Conservation (phyloP, 2,113 vertebrate genomes). For the Oryzias celebensis region DNA sequence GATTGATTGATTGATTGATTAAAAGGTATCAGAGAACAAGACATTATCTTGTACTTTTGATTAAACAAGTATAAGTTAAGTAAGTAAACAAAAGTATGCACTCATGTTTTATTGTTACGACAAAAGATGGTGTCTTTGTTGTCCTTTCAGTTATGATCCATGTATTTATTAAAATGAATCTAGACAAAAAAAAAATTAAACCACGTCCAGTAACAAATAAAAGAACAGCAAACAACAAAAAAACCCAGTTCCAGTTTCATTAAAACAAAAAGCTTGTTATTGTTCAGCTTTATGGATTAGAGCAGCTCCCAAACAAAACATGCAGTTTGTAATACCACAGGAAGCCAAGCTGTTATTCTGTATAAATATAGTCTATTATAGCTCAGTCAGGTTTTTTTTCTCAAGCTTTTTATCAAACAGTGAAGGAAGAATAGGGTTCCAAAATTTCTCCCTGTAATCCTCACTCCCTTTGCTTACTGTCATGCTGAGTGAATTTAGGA, state of each 20-base stretch:
- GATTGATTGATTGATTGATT: too few relatives aligned
- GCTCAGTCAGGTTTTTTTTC: slow-evolving; percentile 49
- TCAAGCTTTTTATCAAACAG: slow-evolving; percentile 55
- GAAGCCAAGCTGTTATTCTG: slow-evolving; percentile 60
- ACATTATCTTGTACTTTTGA: background rate
- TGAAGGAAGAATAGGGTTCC: slow-evolving; percentile 34
- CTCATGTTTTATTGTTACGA: slow-evolving; percentile 24
- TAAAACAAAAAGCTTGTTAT: slow-evolving; percentile 37
- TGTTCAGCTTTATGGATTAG: slow-evolving; percentile 45
- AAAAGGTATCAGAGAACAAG: background rate
- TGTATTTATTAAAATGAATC: slow-evolving; percentile 42
- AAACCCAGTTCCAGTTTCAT: slow-evolving; percentile 47
- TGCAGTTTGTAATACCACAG: slow-evolving; percentile 57
- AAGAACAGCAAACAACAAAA: slow-evolving; percentile 44
- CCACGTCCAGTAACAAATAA: slow-evolving; percentile 49
- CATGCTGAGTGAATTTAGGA: too few relatives aligned
- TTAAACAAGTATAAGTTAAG: too few relatives aligned
- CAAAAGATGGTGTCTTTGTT: slow-evolving; percentile 12
- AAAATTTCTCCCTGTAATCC: slow-evolving; percentile 29
- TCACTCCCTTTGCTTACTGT: slow-evolving; percentile 3
- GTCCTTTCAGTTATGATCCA: slow-evolving; percentile 36
- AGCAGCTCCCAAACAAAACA: slow-evolving; percentile 37
- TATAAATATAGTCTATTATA: slow-evolving; percentile 43
- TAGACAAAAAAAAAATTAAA: slow-evolving; percentile 29
- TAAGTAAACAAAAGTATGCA: too few relatives aligned